Percentiles rank a stretch among this genome's conserved stretches.
Evolutionary conservation across 2,888 invertebrate species (phyloP).

Genomic region (Drosophila setosimentum): DNA sequence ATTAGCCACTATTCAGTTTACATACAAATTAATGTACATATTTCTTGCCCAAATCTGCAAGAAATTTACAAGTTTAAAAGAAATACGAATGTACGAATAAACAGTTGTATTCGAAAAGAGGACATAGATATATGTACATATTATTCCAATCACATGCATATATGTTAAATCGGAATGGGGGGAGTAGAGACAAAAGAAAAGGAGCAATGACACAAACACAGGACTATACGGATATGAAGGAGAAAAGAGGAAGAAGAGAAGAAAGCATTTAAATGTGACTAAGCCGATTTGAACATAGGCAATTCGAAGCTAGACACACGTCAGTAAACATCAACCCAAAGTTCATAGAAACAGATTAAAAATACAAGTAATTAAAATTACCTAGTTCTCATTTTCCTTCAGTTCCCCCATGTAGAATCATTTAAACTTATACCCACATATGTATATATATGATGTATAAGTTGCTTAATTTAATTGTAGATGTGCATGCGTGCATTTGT

Average conservation of each 20-base stretch:
- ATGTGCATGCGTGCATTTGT: background rate
- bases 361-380: background rate
- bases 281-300: background rate
- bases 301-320: background rate
- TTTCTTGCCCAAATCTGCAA: slow-evolving; percentile 2
- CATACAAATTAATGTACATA: slow-evolving; percentile 23
- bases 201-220: background rate
- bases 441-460: background rate
- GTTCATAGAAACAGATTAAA: background rate
- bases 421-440: background rate
- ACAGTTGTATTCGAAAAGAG: background rate
- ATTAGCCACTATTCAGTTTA: slow-evolving; percentile 2
- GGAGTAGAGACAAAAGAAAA: background rate
- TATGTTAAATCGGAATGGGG: background rate
- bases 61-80: slow-evolving; percentile 10
- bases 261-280: slow-evolving; percentile 1
- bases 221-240: background rate
- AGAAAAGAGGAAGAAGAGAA: background rate
- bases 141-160: slow-evolving; percentile 1
- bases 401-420: background rate
- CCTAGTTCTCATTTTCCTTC: background rate
- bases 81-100: slow-evolving; percentile 2
- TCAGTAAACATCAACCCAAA: background rate
- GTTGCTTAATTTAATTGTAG: slow-evolving; percentile 1
- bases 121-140: background rate